Conservation (phyloP, 2,113 vertebrate species). For the Pterocles burchelli region DNA sequence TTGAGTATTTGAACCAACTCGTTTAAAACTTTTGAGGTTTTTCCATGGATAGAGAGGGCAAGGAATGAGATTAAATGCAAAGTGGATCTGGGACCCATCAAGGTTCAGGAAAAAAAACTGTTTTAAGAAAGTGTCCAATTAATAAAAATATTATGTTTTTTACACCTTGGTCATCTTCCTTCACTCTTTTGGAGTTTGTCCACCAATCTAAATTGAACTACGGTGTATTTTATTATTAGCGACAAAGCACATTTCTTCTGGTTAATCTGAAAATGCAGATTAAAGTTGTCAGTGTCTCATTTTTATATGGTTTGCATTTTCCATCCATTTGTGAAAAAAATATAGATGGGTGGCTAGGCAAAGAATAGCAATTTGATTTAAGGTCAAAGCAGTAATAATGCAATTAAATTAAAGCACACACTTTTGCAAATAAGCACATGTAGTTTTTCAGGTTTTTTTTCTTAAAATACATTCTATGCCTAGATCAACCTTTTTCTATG, state of each 20-base stretch:
- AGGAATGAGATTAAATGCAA: background rate
- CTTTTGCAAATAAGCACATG: background rate
- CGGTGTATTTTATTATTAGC: background rate
- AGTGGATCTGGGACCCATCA: background rate
- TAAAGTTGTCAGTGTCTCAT: background rate
- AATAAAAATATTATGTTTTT: background rate
- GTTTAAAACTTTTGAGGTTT: background rate
- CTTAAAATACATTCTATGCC: background rate
- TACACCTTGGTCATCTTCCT: background rate
- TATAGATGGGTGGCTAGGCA: background rate
- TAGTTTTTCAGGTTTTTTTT: background rate
- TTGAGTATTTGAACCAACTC: background rate
- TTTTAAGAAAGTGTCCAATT: background rate
- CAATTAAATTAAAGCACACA: background rate
- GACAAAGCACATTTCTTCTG: slow-evolving; percentile 12
- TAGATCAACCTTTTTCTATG: background rate
- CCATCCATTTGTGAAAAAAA: slow-evolving; percentile 24
- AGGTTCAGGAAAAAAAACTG: background rate
- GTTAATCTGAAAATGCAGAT: background rate
- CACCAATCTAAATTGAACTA: background rate
- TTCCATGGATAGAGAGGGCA: background rate
- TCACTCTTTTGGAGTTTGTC: slow-evolving; percentile 16
- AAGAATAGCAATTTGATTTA: background rate
- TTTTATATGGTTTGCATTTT: slow-evolving; percentile 12
- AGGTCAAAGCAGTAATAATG: background rate